Percentiles rank a stretch among this genome's conserved stretches.
phyloP scores from a whole-genome alignment of 2,888 invertebrate genomes.

The Lasioglossum leucozonium region DNA sequence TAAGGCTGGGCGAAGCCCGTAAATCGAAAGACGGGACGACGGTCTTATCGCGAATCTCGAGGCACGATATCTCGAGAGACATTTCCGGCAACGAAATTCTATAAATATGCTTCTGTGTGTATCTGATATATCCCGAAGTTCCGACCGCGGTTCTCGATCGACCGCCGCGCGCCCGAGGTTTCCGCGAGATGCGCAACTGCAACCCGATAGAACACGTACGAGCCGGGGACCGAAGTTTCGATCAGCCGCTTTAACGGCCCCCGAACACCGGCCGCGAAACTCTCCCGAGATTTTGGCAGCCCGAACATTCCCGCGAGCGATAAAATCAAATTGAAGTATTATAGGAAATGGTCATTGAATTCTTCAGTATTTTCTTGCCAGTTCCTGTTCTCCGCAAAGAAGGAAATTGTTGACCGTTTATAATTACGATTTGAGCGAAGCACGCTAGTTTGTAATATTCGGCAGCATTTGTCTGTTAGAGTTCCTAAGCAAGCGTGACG shows the following conservation, averaged over 20 bases:
- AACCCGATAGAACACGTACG: slow-evolving; percentile 7
- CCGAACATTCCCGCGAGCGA: neutral
- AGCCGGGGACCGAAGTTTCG: neutral
- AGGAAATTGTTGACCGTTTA: too few relatives aligned
- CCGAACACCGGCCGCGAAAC: neutral
- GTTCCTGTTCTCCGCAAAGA: too few relatives aligned
- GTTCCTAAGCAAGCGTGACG: too few relatives aligned
- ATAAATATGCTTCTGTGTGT: neutral
- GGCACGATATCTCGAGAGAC: slow-evolving; percentile 10
- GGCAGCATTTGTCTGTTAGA: too few relatives aligned
- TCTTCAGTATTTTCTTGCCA: neutral
- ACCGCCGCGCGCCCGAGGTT: neutral
- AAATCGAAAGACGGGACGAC: slow-evolving; percentile 27
- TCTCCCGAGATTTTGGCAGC: neutral
- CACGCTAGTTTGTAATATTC: too few relatives aligned
- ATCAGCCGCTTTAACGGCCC: neutral
- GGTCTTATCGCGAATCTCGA: neutral
- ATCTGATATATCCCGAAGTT: neutral
- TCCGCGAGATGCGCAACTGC: neutral
- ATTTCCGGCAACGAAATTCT: slow-evolving; percentile 23
- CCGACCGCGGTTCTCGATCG: neutral
- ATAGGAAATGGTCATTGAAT: neutral
- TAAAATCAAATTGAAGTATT: neutral
- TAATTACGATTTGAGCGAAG: too few relatives aligned
- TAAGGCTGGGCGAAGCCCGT: slow-evolving; percentile 17